A percentile compares a stretch with the other conserved stretches of the same genome.
Conservation (phyloP, 2,888 invertebrate genomes). For the Eupithecia inturbata region DNA sequence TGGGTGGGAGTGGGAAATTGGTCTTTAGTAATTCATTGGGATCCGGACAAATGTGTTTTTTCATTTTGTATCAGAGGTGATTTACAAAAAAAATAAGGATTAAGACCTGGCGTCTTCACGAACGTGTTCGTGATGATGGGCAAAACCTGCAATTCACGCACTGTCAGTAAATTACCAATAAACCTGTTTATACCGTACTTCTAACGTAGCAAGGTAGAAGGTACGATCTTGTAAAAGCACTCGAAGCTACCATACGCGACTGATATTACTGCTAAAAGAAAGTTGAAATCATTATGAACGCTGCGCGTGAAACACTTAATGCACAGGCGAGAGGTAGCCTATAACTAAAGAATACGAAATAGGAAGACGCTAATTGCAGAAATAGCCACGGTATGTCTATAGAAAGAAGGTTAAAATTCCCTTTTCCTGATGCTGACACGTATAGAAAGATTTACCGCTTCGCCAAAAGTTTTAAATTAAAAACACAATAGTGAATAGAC, state of each 20-base stretch:
- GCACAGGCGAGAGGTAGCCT: not conserved
- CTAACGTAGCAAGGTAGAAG: not conserved
- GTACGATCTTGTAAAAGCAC: not conserved
- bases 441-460: not conserved
- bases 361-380: not conserved
- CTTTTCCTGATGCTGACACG: not conserved
- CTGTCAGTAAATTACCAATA: no score
- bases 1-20: no score
- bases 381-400: not conserved
- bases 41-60: no score
- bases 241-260: not conserved
- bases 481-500: slow-evolving; percentile 13
- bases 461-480: not conserved
- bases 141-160: no score
- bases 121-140: no score
- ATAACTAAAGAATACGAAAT: not conserved
- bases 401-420: not conserved
- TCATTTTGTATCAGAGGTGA: no score
- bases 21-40: no score
- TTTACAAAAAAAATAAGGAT: no score
- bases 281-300: not conserved
- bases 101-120: no score
- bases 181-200: not conserved
- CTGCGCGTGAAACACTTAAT: not conserved
- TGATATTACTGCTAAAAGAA: not conserved